These are phyloP conservation scores for Rhombomys opimus DNA, from an alignment of 2,113 vertebrate genomes.

Conservation along the genomic window DNA sequence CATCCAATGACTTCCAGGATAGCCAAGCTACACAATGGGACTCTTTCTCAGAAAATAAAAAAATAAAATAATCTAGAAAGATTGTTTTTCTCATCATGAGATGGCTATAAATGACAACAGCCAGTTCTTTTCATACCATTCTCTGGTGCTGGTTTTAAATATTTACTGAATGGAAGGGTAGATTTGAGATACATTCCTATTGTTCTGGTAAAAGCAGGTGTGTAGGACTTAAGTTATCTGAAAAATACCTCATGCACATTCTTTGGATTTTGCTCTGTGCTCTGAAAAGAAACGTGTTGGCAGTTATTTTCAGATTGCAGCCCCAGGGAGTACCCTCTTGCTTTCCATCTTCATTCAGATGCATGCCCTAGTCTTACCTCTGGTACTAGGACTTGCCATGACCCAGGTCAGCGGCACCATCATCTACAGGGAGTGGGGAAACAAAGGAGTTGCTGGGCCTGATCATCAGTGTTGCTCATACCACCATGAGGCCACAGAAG, in stretches of 20 bases:
- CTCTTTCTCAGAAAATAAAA: neutral
- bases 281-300: neutral
- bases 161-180: neutral
- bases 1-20: neutral
- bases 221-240: neutral
- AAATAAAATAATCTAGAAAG: neutral
- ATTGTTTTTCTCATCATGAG: neutral
- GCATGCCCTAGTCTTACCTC: neutral
- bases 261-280: neutral
- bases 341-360: neutral
- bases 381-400: neutral
- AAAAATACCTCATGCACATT: neutral
- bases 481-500: neutral
- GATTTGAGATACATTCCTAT: conserved; percentile 5
- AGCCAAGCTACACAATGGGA: neutral
- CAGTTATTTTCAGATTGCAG: conserved; percentile 15
- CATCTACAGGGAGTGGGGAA: neutral
- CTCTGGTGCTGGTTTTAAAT: neutral
- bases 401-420: neutral
- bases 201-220: conserved; percentile 13
- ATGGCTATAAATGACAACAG: neutral
- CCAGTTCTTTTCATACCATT: neutral
- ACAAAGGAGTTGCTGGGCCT: neutral
- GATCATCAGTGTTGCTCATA: neutral
- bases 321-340: neutral